Conservation (phyloP, 1,140 invertebrate species). For the Drosophila orosa region DNA sequence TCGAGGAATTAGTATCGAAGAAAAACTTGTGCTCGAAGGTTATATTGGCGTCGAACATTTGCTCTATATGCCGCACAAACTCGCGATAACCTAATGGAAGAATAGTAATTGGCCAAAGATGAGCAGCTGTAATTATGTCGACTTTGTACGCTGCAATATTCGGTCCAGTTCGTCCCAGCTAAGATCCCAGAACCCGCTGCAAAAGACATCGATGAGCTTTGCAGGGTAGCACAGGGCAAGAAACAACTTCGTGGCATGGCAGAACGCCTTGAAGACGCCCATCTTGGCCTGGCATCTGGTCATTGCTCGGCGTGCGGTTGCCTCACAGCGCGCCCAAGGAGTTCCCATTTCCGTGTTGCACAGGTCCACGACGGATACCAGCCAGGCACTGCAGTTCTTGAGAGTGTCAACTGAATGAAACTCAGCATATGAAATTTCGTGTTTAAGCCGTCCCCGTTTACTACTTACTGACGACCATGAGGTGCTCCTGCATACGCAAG, state of each 20-base stretch:
- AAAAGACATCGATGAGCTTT: conserved; percentile 88
- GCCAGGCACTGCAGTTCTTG: conserved; percentile 88
- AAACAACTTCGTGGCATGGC: conserved; percentile 87
- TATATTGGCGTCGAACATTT: conserved; percentile 88
- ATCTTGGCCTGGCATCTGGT: conserved; percentile 86
- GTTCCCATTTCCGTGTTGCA: conserved; percentile 90
- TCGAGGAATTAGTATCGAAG: conserved; percentile 87
- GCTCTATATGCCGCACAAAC: conserved; percentile 86
- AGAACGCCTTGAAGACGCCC: conserved; percentile 86
- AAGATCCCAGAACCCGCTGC: conserved; percentile 87
- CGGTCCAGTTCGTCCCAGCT: conserved; percentile 86
- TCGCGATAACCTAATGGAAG: conserved; percentile 29
- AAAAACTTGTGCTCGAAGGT: conserved; percentile 88
- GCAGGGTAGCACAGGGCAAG: conserved; percentile 88
- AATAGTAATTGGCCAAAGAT: not conserved
- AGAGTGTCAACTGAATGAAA: conserved; percentile 86
- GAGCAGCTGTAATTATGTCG: not conserved
- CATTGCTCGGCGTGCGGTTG: conserved; percentile 87
- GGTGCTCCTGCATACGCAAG: conserved; percentile 86
- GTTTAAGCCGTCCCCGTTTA: not conserved
- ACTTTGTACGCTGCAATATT: conserved; percentile 74
- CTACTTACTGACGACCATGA: conserved; percentile 84
- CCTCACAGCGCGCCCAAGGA: conserved; percentile 86
- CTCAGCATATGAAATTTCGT: not conserved
- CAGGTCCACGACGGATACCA: conserved; percentile 87